These are phyloP conservation scores for Botia almorhae DNA, from an alignment of 2,797 vertebrate genomes.

Conservation along the genomic window DNA sequence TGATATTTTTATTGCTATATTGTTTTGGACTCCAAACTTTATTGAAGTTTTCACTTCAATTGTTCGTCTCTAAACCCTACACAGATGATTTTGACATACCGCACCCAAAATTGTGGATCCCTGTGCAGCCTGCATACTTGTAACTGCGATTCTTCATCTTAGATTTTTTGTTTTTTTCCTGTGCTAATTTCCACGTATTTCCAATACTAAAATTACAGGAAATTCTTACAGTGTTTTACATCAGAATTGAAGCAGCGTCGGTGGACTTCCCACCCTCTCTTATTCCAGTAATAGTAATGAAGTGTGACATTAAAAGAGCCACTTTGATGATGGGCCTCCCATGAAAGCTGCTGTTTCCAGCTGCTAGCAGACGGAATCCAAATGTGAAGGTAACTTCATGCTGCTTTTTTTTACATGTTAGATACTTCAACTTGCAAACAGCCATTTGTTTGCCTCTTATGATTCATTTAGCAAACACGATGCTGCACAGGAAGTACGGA, in stretches of 20 bases:
- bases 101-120: too few relatives aligned
- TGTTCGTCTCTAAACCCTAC: not conserved
- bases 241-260: conserved; percentile 59
- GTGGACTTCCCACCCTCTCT: conserved; percentile 69
- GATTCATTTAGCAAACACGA: conserved; percentile 20
- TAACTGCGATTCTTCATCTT: not conserved
- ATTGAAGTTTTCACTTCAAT: not conserved
- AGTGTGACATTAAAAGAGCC: conserved; percentile 68
- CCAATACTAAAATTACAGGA: conserved; percentile 1
- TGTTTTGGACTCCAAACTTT: not conserved
- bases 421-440: conserved; percentile 16
- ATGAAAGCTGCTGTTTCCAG: conserved; percentile 21
- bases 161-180: too few relatives aligned
- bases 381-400: conserved; percentile 5
- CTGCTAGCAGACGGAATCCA: conserved; percentile 8
- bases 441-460: conserved; percentile 8
- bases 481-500: not conserved
- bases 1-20: not conserved
- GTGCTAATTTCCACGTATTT: not conserved
- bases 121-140: too few relatives aligned
- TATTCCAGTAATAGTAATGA: conserved; percentile 62
- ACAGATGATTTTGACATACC: too few relatives aligned
- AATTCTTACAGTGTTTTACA: conserved; percentile 40
- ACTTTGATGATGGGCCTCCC: conserved; percentile 50
- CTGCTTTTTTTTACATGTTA: conserved; percentile 11